Evolutionary conservation across 2,797 vertebrate species (phyloP), one percentile per base, ranked within the genome.

Genomic region (Sebastes cheni): DNA sequence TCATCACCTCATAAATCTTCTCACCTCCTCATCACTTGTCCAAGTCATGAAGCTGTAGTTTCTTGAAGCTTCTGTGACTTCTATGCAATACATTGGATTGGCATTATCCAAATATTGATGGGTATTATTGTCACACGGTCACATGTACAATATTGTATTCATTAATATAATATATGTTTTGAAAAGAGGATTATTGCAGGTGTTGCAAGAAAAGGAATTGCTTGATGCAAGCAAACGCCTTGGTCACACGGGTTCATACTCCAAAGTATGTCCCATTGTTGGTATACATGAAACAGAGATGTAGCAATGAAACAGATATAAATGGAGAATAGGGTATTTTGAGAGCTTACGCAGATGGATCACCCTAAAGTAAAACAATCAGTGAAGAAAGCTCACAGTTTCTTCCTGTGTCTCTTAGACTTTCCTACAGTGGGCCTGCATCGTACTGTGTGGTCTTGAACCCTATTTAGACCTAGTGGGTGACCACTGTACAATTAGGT

Each of bases 401-500:
- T 89, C 69, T 83, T 86, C 86, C 81, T 89, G 90, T 88, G 81
- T 92, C 79, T 88, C 75, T 54, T 75, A 86, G 83, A 89, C 86
- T 91, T 94, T 93, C 89, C 90, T 91, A 80, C 88, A 80, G 86
- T 87, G 83, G 87, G 87, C 75, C 88, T 88, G 75, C 81, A 79
- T 91, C 94, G 65, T 84, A 92, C 91, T 94, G 95, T 96, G 95
- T 94, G 95, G 95, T 95, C 95, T 94, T 82, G 68, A 87, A 91
- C 91, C 90, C 92, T 94, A 94, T 96, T 96, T 96, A 95, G 93
- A 95, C 84, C 92, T 85, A 23, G 89, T 86, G 92, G 93, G 93
- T 94, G 93, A 94, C 93, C 93, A 90, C 94, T 90, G 90, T 94
- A 90, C 94, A 96, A 95, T 96, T 95, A 96, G 91, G 91, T 88